Percentiles rank a stretch among this genome's conserved stretches.
These are phyloP conservation scores for Cyanocitta stelleri DNA, from an alignment of 2,113 vertebrate genomes.

Conservation along the genomic window DNA sequence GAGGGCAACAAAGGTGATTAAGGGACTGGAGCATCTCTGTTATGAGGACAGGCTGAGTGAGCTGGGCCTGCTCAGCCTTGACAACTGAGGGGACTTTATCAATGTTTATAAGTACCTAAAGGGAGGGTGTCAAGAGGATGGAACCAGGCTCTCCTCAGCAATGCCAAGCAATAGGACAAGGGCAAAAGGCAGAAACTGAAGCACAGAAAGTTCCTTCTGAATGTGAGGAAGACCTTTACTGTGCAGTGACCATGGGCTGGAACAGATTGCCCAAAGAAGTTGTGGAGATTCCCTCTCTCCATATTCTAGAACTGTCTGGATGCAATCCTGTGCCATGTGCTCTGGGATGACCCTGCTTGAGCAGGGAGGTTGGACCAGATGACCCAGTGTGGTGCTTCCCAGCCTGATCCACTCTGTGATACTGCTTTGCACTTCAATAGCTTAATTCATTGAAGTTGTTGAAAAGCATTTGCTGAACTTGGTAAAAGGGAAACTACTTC, in stretches of 20 bases:
- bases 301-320: not conserved
- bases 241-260: not conserved
- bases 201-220: not conserved
- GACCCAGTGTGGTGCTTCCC: not conserved
- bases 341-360: not conserved
- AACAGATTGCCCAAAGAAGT: not conserved
- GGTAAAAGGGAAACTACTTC: not conserved
- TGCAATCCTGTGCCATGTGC: not conserved
- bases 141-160: rapidly evolving
- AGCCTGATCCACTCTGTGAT: not conserved
- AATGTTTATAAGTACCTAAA: not conserved
- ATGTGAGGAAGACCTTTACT: not conserved
- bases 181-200: not conserved
- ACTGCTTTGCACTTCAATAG: not conserved
- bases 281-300: not conserved
- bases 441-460: not conserved
- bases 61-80: not conserved
- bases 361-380: not conserved
- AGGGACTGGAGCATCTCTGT: not conserved
- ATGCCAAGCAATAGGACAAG: not conserved
- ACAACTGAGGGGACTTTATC: not conserved
- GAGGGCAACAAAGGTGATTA: not conserved
- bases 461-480: not conserved
- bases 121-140: not conserved
- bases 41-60: not conserved